Evolutionary conservation across 1,140 invertebrate species (phyloP).

Genomic region (Holcopasites calliopsidis): DNA sequence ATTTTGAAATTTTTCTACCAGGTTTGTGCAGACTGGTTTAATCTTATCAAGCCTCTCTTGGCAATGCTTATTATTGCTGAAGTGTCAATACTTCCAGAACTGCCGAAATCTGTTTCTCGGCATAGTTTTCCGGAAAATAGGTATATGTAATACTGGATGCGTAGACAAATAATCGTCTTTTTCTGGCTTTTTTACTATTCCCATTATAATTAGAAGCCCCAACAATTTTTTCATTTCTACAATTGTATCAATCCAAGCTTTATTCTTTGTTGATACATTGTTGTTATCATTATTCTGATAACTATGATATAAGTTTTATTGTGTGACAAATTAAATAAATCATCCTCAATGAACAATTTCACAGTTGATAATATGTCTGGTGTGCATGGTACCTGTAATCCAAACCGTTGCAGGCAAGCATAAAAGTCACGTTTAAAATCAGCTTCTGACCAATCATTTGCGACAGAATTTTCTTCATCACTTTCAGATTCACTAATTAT

Average conservation of each 20-base stretch:
- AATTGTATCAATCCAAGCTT: slow-evolving; percentile 13
- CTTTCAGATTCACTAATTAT: slow-evolving; percentile 39
- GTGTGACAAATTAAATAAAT: slow-evolving; percentile 27
- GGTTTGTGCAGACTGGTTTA: slow-evolving; percentile 2
- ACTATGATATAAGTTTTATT: slow-evolving; percentile 24
- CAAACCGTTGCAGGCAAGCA: no score
- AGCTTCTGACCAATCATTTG: no score
- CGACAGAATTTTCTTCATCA: slow-evolving; percentile 37
- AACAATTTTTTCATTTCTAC: slow-evolving; percentile 38
- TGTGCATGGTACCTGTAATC: no score
- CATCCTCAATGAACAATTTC: slow-evolving; percentile 28
- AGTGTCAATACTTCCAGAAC: slow-evolving; percentile 22
- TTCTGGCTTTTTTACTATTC: slow-evolving; percentile 36
- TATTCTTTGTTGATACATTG: slow-evolving; percentile 21
- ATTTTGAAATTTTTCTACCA: slow-evolving; percentile 26
- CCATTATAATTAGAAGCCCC: slow-evolving; percentile 26
- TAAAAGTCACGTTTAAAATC: no score
- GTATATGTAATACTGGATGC: background rate
- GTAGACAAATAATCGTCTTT: slow-evolving; percentile 33
- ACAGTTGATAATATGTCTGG: slow-evolving; percentile 14
- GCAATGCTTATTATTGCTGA: slow-evolving; percentile 22
- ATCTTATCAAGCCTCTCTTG: slow-evolving; percentile 24
- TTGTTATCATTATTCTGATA: slow-evolving; percentile 17
- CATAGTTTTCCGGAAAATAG: slow-evolving; percentile 29
- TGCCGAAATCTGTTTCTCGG: slow-evolving; percentile 18